Base-by-base conservation (phyloP, 2,888 invertebrate species). In the Coremacera marginata region DNA sequence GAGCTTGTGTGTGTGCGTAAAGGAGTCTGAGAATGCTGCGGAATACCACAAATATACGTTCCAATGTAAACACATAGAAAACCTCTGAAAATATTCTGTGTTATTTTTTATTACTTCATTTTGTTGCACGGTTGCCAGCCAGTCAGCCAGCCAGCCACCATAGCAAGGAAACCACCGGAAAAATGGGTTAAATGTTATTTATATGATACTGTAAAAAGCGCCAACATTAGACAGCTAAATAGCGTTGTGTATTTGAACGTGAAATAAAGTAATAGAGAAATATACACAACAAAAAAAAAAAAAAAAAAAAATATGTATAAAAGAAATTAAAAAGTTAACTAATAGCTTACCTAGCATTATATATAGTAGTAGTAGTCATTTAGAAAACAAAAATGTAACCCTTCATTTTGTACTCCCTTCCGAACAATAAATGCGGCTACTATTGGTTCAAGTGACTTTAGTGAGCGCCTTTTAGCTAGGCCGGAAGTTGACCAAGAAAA, bases 181-280 rank as follows among this genome's bases (percentile, higher is more conserved):
- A 75, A 75, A 75, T 75, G 60, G 75, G 70, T 75, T 70, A 62
- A 75, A 68, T 34, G 70, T 75, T 70, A 60, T 75, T 75, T 75
- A 70, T 75, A 68, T 34, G 34, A 31, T 44, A 67, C 67, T 57
- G 51, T 60, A 72, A 37, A 57, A 37, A 14, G 14, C 34, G 14
- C 70, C 31, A 16, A 31, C 34, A 19, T 14, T 27, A 57, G 4
- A 25, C 22, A 60, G 37, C 34, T 11, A 34, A 37, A 44, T 44
- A 44, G 2, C 7, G 11, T 44, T 44, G 44, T 44, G 11, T 44
- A 11, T 44, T 63, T 34, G n/a, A 49, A 37, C 67, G 27, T 5
- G 22, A 14, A 68, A 49, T 68, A 5, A 19, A 52, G n/a, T 25
- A 52, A n/a, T 34, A 60, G 14, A 57, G 55, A 68, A 57, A 57